Evolutionary conservation across 2,888 invertebrate genomes (phyloP), one percentile per base, ranked within the genome.

Genomic region (Metallyticus violacea): DNA sequence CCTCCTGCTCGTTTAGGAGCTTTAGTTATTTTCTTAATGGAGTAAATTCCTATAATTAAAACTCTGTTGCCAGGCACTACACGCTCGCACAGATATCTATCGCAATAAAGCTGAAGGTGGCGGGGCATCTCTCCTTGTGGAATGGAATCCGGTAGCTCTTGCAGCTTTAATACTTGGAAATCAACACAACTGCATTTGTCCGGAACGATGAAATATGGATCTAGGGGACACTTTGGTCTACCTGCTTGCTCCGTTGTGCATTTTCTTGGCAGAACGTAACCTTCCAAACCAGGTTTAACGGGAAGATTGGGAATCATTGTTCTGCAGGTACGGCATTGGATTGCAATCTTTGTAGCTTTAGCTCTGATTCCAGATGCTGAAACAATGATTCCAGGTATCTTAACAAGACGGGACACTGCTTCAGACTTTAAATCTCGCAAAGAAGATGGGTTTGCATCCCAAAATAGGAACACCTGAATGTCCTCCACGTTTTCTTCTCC

Each of bases 111-210:
- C 89, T 97, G 97, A 90, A 99, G 93, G 91, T 99, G 99, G 0
- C 99, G 94, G 0, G 99, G 99, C 94, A 99, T 97, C 93, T 99
- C 99, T 81, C 99, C 99, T 90, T 99, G 98, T 0, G 98, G 98
- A 87, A 98, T 96, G 88, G 95, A 95, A 91, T 99, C 99, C 0
- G 99, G 98, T 26, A 97, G 93, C 92, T 99, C 99, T 94, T 99
- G 99, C 15, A 99, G 92, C 92, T 99, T 99, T n/a, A 99, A 92
- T 0, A 97, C 96, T 95, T 99, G 99, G 91, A 98, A 99, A 92
- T 99, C 99, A 28, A 99, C 97, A 92, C 99, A 99, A 89, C 95
- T 94, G 92, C 99, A 99, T 92, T 98, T 99, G 91, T 99, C 99
- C 25, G 99, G 99, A 92, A 99, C 95, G 88, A 99, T 99, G 91